Evolutionary conservation across 2,888 invertebrate genomes (phyloP).

Genomic region (Chaetoderma sp.): DNA sequence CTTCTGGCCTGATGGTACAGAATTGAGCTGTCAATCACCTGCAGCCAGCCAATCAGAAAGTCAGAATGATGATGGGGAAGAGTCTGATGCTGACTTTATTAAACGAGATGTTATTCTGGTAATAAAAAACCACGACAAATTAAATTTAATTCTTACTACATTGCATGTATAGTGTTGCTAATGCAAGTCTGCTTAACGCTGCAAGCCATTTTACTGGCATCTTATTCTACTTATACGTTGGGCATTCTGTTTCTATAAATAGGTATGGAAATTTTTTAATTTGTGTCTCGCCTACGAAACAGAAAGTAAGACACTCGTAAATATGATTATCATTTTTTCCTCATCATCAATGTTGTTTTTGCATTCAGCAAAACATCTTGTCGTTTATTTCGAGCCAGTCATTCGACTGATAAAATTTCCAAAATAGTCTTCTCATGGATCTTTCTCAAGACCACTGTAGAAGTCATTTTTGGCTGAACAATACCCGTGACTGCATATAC

Average conservation of each 20-base stretch:
- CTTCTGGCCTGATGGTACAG: slow-evolving; percentile 63
- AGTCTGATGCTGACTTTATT: slow-evolving; percentile 88
- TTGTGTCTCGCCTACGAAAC: no score
- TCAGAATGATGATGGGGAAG: slow-evolving; percentile 72
- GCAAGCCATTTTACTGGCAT: no score
- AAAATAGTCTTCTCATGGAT: no score
- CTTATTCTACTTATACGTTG: no score
- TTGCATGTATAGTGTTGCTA: no score
- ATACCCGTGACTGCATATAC: background rate
- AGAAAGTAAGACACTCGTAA: no score
- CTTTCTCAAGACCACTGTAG: background rate
- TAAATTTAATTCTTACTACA: background rate
- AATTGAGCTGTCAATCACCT: slow-evolving; percentile 74
- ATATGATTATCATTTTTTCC: no score
- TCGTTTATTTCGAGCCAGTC: background rate
- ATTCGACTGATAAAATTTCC: background rate
- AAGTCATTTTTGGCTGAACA: background rate
- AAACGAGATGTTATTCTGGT: slow-evolving; percentile 81
- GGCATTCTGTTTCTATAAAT: no score
- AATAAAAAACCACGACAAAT: background rate
- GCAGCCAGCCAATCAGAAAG: slow-evolving; percentile 36
- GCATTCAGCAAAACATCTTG: background rate
- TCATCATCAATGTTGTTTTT: background rate
- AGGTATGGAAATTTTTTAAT: no score
- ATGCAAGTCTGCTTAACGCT: no score